Evolutionary conservation across 2,113 vertebrate species (phyloP).

Genomic region (Petrocephalus microphthalmus): DNA sequence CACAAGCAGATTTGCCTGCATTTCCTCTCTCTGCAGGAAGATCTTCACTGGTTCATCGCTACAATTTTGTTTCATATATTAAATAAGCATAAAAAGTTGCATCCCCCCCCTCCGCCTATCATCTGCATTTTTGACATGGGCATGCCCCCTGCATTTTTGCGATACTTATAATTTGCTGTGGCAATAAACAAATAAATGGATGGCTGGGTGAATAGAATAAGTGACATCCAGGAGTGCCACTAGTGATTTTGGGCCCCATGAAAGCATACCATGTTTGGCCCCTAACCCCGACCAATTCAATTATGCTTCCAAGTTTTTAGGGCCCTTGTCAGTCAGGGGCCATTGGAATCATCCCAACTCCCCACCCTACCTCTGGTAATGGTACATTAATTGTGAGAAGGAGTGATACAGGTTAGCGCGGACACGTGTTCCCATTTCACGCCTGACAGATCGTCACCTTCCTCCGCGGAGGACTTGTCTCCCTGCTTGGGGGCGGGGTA

Average conservation of each 20-base stretch:
- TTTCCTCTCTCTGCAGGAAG: not conserved
- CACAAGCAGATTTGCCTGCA: too few species aligned
- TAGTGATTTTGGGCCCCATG: too few species aligned
- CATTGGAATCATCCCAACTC: too few species aligned
- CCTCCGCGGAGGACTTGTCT: slow-evolving; percentile 45
- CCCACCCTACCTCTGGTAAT: too few species aligned
- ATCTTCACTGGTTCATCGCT: not conserved
- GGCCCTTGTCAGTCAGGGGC: too few species aligned
- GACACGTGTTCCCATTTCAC: slow-evolving; percentile 68
- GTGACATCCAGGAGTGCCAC: not conserved
- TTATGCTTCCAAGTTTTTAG: too few species aligned
- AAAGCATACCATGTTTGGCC: too few species aligned
- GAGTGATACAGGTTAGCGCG: slow-evolving; percentile 53
- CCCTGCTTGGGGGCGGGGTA: slow-evolving; percentile 38
- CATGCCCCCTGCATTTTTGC: not conserved
- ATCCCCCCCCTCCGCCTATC: not conserved
- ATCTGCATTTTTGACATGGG: not conserved
- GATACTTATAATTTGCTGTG: not conserved
- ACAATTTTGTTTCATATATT: not conserved
- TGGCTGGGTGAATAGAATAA: not conserved
- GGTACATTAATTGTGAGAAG: slow-evolving; percentile 45
- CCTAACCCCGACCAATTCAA: too few species aligned
- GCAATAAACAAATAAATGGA: not conserved
- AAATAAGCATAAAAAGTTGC: not conserved
- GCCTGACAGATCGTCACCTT: slow-evolving; percentile 59